phyloP scores from a whole-genome alignment of 2,113 vertebrate species.

The Bos indicus region DNA sequence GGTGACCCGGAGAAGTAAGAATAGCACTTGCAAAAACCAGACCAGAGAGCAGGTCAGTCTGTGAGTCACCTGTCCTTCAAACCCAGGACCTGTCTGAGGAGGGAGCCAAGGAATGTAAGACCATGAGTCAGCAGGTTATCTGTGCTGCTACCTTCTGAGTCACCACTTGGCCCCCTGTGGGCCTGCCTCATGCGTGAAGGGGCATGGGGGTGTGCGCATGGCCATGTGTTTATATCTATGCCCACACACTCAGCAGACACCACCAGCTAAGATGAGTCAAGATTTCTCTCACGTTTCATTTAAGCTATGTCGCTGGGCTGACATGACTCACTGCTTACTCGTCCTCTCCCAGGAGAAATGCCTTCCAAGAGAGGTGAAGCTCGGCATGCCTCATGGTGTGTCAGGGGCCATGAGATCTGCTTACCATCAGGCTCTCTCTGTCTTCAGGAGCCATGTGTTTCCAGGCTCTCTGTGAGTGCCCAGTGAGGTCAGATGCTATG shows the following conservation, averaged over 20 bases:
- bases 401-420: background rate
- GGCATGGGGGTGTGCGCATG: background rate
- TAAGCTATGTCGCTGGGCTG: background rate
- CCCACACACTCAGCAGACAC: background rate
- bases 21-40: background rate
- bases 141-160: conserved; percentile 42
- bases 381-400: background rate
- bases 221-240: background rate
- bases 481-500: background rate
- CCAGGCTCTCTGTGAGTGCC: background rate
- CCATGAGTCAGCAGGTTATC: conserved; percentile 40
- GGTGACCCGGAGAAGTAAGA: background rate
- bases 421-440: background rate
- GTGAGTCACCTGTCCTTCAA: conserved; percentile 53
- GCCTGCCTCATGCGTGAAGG: background rate
- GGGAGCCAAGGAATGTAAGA: background rate
- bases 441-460: background rate
- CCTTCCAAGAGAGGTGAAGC: background rate
- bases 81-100: background rate
- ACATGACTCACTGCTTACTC: conserved; percentile 22
- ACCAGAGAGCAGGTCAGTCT: background rate
- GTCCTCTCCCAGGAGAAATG: background rate
- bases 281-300: conserved; percentile 44
- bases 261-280: conserved; percentile 36
- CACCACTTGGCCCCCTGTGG: background rate